A percentile compares a stretch with the other conserved stretches of the same genome.
phyloP scores from a whole-genome alignment of 2,797 vertebrate genomes.

The Erethizon dorsatum region DNA sequence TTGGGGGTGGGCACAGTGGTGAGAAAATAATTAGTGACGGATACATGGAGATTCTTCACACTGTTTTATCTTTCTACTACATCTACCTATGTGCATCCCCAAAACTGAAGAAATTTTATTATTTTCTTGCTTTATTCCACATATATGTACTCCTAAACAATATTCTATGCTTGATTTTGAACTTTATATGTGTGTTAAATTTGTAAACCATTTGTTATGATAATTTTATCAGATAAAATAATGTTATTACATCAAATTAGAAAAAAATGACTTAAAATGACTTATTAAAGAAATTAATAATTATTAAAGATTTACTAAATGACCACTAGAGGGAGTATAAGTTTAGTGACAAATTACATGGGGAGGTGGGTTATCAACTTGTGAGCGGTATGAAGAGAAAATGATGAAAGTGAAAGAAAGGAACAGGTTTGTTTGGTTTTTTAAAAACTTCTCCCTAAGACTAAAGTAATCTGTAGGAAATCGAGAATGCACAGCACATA shows the following conservation, averaged over 20 bases:
- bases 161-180: not conserved
- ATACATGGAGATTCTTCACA: not conserved
- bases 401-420: constrained; percentile 48
- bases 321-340: constrained; percentile 46
- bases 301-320: constrained; percentile 9
- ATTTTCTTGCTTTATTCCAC: constrained; percentile 40
- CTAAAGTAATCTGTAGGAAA: not conserved
- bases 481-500: not conserved
- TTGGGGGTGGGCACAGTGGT: not conserved
- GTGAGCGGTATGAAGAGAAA: not conserved
- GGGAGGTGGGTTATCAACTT: not conserved
- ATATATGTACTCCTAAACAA: constrained; percentile 9
- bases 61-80: constrained; percentile 21
- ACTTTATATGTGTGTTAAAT: constrained; percentile 16
- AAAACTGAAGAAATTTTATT: constrained; percentile 35
- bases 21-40: not conserved
- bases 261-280: constrained; percentile 46
- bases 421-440: not conserved
- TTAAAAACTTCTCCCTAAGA: not conserved
- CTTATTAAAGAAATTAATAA: constrained; percentile 1
- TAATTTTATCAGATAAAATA: constrained; percentile 51
- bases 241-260: not conserved
- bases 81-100: not conserved
- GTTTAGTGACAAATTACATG: not conserved
- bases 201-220: constrained; percentile 35